phyloP scores from a whole-genome alignment of 37 sponge, comb jelly and placozoan genomes.

The Oopsacas minuta region DNA sequence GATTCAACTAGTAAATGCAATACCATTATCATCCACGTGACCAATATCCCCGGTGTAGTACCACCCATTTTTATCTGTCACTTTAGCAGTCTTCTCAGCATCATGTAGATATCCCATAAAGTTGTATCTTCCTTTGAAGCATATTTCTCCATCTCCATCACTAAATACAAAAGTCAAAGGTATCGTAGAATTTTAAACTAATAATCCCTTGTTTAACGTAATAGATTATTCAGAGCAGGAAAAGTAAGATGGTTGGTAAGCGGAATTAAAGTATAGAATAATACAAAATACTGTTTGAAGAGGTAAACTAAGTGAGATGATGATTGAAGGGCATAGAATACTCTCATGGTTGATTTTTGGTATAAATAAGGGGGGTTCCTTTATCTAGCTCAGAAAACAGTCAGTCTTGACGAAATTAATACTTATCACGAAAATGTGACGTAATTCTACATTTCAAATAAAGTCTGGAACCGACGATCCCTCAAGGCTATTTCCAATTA shows the following conservation, averaged over 20 bases:
- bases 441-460: too few relatives aligned
- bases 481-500: too few relatives aligned
- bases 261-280: neutral
- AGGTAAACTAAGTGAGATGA: too few relatives aligned
- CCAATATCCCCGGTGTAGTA: conserved; percentile 94
- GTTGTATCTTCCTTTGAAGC: conserved; percentile 78
- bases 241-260: too few relatives aligned
- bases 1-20: neutral
- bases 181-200: conserved; percentile 19
- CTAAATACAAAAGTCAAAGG: conserved; percentile 84
- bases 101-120: conserved; percentile 93
- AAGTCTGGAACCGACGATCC: too few relatives aligned
- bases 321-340: too few relatives aligned
- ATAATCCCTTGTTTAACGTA: neutral
- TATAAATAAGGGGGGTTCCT: conserved; percentile 63
- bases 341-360: too few relatives aligned
- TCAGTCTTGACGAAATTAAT: conserved; percentile 95
- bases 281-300: too few relatives aligned
- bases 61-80: conserved; percentile 95
- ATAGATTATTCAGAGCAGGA: neutral
- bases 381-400: conserved; percentile 75
- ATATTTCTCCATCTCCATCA: conserved; percentile 73
- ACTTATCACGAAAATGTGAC: too few relatives aligned
- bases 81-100: conserved; percentile 67
- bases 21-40: conserved; percentile 57